These are phyloP conservation scores for Philotrypesis tridentata DNA, from an alignment of 1,140 invertebrate genomes.

Conservation along the genomic window DNA sequence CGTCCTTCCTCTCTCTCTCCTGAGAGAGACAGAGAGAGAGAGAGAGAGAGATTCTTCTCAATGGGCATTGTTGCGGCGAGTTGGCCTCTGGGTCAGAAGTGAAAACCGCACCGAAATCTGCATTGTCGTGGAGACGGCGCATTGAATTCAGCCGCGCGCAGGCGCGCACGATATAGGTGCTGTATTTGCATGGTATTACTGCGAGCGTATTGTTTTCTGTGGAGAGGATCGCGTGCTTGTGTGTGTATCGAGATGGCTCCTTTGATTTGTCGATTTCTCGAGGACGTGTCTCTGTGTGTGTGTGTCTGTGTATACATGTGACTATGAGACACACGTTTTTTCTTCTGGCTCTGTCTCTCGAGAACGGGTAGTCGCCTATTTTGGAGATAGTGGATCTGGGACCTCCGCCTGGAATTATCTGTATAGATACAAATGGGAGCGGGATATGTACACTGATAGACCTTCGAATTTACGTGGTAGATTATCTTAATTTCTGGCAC, in stretches of 20 bases:
- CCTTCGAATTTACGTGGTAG: neutral
- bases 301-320: too few relatives aligned
- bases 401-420: neutral
- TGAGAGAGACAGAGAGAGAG: too few relatives aligned
- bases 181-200: constrained; percentile 4
- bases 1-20: neutral
- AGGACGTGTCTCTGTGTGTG: too few relatives aligned
- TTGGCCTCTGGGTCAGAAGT: constrained; percentile 29
- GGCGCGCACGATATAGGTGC: neutral
- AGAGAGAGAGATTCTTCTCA: neutral
- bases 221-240: neutral
- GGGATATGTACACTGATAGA: neutral
- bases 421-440: neutral
- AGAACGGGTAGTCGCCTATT: neutral
- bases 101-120: constrained; percentile 17
- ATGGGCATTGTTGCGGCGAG: constrained; percentile 20
- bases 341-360: too few relatives aligned
- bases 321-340: too few relatives aligned
- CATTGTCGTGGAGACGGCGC: neutral
- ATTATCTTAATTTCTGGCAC: neutral
- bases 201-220: neutral
- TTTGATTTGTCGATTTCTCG: neutral
- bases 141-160: too few relatives aligned
- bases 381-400: neutral
- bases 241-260: neutral